Base-by-base conservation (phyloP, 2,888 invertebrate genomes). In the Scelioninae gen. 1 region DNA sequence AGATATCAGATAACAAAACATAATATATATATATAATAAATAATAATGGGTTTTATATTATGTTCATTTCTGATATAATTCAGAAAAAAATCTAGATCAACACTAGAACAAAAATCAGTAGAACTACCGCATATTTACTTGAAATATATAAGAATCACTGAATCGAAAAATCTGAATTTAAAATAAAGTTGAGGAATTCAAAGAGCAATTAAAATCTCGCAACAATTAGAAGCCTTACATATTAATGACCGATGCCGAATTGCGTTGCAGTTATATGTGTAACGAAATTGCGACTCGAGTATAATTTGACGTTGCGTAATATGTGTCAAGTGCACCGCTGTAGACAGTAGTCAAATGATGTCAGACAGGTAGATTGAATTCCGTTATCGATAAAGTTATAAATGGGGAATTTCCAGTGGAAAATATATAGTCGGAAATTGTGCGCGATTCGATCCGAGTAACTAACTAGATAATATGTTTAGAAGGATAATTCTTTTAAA, bases 321-420 rank as follows among this genome's bases (percentile, higher is more conserved):
- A 77, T 45, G 63, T 74, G 77, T 78, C 78, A 78, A 84, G 69
- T 81, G 60, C 77, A 69, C 43, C 47, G 45, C 45, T 60, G 74
- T 56, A 76, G 76, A 83, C 71, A 71, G 66, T 62, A 81, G 74
- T 81, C 74, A 58, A 80, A 74, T 68, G 77, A 81, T 78, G 80
- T 69, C 83, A 79, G 77, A 9, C 80, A 43, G 32, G 76, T 63
- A 62, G 74, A 80, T 76, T 81, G 81, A 72, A 84, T 77, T 76
- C 78, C 69, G 80, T 81, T 72, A 81, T 81, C 77, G 80, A 84
- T 81, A 77, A 84, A 74, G 80, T 77, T 81, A 74, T 77, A 84
- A 81, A 81, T 63, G 80, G 63, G 74, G 75, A 81, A 84, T 84
- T 81, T 84, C 83, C 83, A 80, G 81, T 84, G 80, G 83, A 81